phyloP scores from a whole-genome alignment of 2,888 invertebrate genomes.

The Aplocera efformata region DNA sequence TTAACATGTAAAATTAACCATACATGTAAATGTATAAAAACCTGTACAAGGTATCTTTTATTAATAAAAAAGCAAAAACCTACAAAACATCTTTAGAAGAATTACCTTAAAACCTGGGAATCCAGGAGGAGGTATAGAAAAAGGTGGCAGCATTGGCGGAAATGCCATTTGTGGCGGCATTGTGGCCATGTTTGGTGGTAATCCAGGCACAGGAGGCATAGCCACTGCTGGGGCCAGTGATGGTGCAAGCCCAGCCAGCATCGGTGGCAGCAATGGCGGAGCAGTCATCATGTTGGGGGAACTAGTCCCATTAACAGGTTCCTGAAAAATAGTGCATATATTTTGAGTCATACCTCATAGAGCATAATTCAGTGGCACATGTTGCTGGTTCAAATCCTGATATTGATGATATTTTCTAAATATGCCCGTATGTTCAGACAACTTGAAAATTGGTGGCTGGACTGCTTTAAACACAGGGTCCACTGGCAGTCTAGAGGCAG shows the following conservation, averaged over 20 bases:
- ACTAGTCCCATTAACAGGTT: constrained; percentile 59
- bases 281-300: constrained; percentile 59
- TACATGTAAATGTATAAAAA: too few species aligned
- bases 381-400: too few species aligned
- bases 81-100: constrained; percentile 6
- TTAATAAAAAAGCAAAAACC: background rate
- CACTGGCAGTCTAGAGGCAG: too few species aligned
- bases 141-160: constrained; percentile 85
- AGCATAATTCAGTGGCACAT: too few species aligned
- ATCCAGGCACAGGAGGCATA: constrained; percentile 73
- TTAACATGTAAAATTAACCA: too few species aligned
- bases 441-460: too few species aligned
- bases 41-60: background rate
- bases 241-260: constrained; percentile 71
- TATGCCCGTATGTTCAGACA: too few species aligned
- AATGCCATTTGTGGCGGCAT: constrained; percentile 75
- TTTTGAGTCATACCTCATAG: too few species aligned
- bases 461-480: too few species aligned
- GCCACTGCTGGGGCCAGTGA: constrained; percentile 75
- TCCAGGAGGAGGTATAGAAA: constrained; percentile 90
- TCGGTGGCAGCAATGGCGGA: constrained; percentile 61
- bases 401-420: too few species aligned
- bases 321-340: constrained; percentile 40
- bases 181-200: constrained; percentile 65
- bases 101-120: constrained; percentile 78